Conservation (phyloP, 2,888 invertebrate species). For the Lasioglossum malachurum region DNA sequence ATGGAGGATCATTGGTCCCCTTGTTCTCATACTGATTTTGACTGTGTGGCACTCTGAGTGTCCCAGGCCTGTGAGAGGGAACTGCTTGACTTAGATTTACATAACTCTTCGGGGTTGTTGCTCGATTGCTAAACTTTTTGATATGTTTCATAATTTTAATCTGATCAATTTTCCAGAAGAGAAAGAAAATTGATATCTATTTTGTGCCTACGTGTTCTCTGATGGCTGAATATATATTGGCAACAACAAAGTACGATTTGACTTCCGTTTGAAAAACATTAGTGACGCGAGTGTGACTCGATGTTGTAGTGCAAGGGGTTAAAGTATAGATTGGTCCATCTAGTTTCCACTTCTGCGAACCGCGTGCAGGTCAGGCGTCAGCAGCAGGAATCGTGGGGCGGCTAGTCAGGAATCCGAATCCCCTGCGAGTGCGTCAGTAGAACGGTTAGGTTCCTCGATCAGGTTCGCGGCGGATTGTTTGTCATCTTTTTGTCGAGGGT, state of each 20-base stretch:
- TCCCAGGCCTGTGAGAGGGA: not conserved
- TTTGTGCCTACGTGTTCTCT: too few species aligned
- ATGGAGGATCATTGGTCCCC: not conserved
- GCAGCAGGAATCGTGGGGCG: not conserved
- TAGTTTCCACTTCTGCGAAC: not conserved
- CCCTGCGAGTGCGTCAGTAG: not conserved
- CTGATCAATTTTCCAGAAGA: too few species aligned
- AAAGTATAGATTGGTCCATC: not conserved
- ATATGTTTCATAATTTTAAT: too few species aligned
- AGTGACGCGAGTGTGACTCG: not conserved
- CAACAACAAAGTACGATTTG: too few species aligned
- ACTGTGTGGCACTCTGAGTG: not conserved
- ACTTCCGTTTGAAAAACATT: too few species aligned
- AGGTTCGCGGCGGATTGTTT: not conserved
- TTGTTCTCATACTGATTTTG: not conserved
- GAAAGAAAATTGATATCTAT: too few species aligned
- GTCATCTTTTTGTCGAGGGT: not conserved
- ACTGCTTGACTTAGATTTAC: not conserved
- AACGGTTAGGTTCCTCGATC: not conserved
- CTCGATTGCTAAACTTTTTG: too few species aligned
- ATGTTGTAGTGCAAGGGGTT: not conserved
- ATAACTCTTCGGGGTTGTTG: too few species aligned
- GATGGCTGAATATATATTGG: too few species aligned
- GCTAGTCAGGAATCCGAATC: not conserved
- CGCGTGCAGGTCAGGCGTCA: not conserved